Evolutionary conservation across 2,888 invertebrate species (phyloP).

Genomic region (Drosophila flavopinicola): DNA sequence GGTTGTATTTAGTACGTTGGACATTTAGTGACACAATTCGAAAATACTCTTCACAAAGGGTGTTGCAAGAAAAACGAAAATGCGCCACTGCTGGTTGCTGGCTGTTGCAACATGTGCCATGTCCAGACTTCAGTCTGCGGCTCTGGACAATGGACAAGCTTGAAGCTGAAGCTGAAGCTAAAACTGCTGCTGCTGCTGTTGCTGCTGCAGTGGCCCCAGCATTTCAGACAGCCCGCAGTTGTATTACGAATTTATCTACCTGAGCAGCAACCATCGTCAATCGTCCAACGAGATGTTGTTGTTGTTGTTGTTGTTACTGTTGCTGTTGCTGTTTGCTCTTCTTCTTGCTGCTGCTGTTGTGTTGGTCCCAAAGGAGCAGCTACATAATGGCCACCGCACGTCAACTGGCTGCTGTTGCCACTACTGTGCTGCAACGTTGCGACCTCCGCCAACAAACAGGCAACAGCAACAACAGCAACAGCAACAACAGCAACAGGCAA

Average conservation of each 20-base stretch:
- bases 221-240: conserved; percentile 68
- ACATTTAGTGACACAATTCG: neutral
- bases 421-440: conserved; percentile 52
- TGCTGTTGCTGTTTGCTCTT: conserved; percentile 35
- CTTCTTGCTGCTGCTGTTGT: conserved; percentile 33
- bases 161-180: conserved; percentile 14
- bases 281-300: conserved; percentile 68
- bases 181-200: conserved; percentile 14
- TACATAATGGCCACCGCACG: conserved; percentile 79
- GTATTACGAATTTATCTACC: conserved; percentile 79
- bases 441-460: conserved; percentile 35
- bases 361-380: conserved; percentile 75
- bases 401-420: conserved; percentile 53
- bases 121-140: conserved; percentile 55
- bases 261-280: conserved; percentile 80
- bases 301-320: conserved; percentile 32
- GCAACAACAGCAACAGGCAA: conserved; percentile 31
- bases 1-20: neutral
- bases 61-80: conserved; percentile 42
- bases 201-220: conserved; percentile 35
- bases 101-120: conserved; percentile 70
- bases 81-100: conserved; percentile 33
- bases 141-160: conserved; percentile 55
- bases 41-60: neutral
- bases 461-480: conserved; percentile 18